A percentile compares a stretch with the other conserved stretches of the same genome.
Evolutionary conservation across 2,888 invertebrate genomes (phyloP).

Genomic region (Drosophila picticornis): DNA sequence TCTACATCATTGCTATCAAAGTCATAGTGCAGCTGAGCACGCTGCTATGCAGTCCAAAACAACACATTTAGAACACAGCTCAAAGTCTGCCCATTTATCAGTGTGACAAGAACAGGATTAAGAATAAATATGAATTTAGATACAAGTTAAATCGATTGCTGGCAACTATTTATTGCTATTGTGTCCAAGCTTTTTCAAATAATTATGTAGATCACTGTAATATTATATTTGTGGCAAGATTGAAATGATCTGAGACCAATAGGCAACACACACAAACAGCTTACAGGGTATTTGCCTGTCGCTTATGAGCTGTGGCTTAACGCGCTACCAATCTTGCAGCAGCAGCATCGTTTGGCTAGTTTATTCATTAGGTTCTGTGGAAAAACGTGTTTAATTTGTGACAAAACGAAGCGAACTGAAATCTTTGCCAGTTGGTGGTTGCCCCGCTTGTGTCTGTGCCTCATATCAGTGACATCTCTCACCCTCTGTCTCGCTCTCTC

Average conservation of each 20-base stretch:
- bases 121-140: background rate
- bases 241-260: background rate
- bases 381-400: slow-evolving; percentile 85
- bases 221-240: background rate
- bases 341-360: slow-evolving; percentile 56
- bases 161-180: background rate
- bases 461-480: slow-evolving; percentile 69
- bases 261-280: background rate
- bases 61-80: background rate
- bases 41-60: background rate
- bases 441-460: slow-evolving; percentile 27
- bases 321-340: slow-evolving; percentile 9
- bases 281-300: slow-evolving; percentile 24
- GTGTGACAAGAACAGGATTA: background rate
- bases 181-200: background rate
- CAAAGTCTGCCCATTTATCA: background rate
- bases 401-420: slow-evolving; percentile 73
- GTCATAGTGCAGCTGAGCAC: background rate
- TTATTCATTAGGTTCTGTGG: slow-evolving; percentile 83
- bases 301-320: background rate
- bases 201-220: background rate
- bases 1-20: background rate
- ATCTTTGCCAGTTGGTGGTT: slow-evolving; percentile 38
- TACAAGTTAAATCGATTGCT: background rate
- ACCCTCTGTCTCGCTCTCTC: background rate